Evolutionary conservation across 2,888 invertebrate genomes (phyloP).

Genomic region (Tromatobia lineatoria): DNA sequence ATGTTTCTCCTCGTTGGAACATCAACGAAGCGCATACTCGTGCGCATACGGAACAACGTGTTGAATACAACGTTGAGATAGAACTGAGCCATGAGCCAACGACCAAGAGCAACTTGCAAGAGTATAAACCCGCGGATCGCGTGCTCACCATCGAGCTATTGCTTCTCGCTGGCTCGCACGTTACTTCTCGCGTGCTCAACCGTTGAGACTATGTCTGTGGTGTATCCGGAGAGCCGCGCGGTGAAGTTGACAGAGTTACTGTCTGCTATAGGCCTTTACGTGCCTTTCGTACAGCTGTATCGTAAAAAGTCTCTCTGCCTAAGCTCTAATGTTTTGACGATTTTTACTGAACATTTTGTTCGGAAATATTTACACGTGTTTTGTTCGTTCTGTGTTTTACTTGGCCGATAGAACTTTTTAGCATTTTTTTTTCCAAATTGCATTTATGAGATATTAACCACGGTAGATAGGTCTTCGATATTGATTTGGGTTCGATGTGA

Average conservation of each 20-base stretch:
- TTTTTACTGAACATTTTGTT: too few species aligned
- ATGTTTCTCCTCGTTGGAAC: constrained; percentile 61
- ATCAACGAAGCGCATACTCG: constrained; percentile 68
- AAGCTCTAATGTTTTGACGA: neutral
- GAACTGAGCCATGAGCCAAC: constrained; percentile 31
- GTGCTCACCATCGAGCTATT: constrained; percentile 62
- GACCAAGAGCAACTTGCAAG: constrained; percentile 41
- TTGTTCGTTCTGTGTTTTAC: too few species aligned
- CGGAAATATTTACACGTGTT: too few species aligned
- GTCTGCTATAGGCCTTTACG: neutral
- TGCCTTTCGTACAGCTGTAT: neutral
- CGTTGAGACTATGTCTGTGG: neutral
- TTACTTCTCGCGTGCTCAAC: constrained; percentile 57
- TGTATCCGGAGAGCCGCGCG: constrained; percentile 17
- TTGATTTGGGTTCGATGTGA: too few species aligned
- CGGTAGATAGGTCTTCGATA: too few species aligned
- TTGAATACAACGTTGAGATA: constrained; percentile 51
- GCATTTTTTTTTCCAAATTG: too few species aligned
- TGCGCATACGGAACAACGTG: constrained; percentile 42
- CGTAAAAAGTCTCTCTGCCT: neutral
- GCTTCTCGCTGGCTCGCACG: constrained; percentile 51
- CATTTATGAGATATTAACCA: too few species aligned
- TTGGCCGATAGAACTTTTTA: too few species aligned
- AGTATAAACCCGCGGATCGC: constrained; percentile 64
- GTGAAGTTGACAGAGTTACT: constrained; percentile 13